phyloP scores from a whole-genome alignment of 2,797 vertebrate species.

The Spondyliosoma cantharus region DNA sequence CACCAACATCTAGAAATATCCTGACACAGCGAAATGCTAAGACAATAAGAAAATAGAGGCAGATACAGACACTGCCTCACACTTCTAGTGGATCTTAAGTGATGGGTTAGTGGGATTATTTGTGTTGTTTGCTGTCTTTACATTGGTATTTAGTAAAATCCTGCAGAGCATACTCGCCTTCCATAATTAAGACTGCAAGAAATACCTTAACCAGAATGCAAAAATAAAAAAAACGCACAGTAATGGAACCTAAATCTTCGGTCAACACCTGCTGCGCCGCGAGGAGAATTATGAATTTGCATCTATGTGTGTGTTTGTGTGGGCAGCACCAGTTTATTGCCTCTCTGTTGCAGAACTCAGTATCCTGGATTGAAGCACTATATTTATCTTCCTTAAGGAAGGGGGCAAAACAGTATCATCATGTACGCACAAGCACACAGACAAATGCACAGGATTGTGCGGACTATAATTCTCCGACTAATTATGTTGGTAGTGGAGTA shows the following conservation, averaged over 20 bases:
- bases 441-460: conserved; percentile 8
- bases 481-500: conserved; percentile 71
- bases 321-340: conserved; percentile 14
- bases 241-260: neutral
- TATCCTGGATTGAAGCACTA: conserved; percentile 51
- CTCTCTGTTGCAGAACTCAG: conserved; percentile 35
- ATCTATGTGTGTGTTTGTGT: neutral
- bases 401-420: conserved; percentile 30
- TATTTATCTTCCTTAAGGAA: conserved; percentile 42
- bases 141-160: no score
- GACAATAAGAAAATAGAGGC: no score
- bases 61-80: no score
- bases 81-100: no score
- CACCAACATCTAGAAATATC: no score
- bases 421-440: conserved; percentile 15
- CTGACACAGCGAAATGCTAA: no score
- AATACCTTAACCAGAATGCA: neutral
- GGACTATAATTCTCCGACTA: conserved; percentile 60
- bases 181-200: neutral
- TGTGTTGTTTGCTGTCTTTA: no score
- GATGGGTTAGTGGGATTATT: no score
- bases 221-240: neutral
- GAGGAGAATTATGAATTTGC: conserved; percentile 4
- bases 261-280: conserved; percentile 7
- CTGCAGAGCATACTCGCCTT: neutral